A percentile compares a stretch with the other conserved stretches of the same genome.
phyloP scores from a whole-genome alignment of 2,797 vertebrate genomes.

The Helarctos malayanus region DNA sequence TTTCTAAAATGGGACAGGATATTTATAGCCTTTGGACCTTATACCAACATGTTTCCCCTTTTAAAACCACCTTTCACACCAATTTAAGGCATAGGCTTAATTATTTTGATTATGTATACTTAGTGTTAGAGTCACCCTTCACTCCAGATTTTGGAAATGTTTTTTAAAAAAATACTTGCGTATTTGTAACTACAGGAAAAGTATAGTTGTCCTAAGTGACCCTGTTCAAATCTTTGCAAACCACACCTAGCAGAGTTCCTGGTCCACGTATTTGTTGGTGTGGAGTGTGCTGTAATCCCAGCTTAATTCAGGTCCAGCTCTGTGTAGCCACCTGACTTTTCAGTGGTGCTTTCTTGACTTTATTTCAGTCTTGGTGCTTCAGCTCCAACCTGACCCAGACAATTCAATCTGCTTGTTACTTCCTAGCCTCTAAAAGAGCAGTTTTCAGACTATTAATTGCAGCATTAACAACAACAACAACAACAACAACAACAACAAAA shows the following conservation, averaged over 20 bases:
- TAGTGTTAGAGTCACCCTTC: conserved; percentile 30
- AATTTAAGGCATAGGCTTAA: conserved; percentile 6
- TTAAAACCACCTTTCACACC: neutral
- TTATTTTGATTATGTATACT: neutral
- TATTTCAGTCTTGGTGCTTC: neutral
- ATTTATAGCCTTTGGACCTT: neutral
- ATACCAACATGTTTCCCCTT: neutral
- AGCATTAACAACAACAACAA: neutral
- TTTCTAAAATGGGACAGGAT: conserved; percentile 42
- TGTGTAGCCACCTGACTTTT: neutral
- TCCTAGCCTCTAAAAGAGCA: neutral
- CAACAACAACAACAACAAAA: neutral
- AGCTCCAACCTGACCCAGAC: neutral
- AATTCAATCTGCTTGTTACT: neutral
- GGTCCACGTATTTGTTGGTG: neutral
- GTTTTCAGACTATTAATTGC: neutral
- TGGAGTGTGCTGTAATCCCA: neutral
- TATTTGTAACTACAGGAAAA: conserved; percentile 1
- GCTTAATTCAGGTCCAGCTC: neutral
- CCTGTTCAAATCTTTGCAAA: neutral
- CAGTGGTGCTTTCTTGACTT: neutral
- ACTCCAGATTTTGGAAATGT: neutral
- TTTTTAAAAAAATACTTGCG: conserved; percentile 5
- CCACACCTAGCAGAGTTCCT: neutral
- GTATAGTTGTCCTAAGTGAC: neutral